A percentile compares a stretch with the other conserved stretches of the same genome.
Conservation (phyloP, 2,113 vertebrate species). For the Otis tarda region DNA sequence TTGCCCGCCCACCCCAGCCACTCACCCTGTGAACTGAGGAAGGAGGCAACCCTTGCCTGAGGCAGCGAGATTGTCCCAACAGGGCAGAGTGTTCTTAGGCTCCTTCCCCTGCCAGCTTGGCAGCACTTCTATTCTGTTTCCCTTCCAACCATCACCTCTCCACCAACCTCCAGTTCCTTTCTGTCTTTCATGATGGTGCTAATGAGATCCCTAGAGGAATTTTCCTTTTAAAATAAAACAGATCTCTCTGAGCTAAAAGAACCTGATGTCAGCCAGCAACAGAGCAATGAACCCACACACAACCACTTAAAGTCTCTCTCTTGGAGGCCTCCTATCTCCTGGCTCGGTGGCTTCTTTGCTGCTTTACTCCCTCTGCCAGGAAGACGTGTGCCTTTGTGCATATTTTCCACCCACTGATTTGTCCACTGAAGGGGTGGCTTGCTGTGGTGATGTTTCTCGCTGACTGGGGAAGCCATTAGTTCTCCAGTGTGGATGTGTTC, state of each 20-base stretch:
- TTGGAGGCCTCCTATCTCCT: neutral
- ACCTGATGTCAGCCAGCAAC: neutral
- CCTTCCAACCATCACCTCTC: neutral
- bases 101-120: neutral
- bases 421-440: neutral
- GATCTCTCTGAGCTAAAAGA: neutral
- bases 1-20: neutral
- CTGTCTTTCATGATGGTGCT: neutral
- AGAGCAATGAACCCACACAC: neutral
- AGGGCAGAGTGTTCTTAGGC: neutral
- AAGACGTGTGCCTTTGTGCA: neutral
- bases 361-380: neutral
- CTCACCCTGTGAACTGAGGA: neutral
- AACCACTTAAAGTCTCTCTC: neutral
- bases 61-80: neutral
- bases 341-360: neutral
- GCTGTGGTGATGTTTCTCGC: neutral
- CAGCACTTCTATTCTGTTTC: neutral
- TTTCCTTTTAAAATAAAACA: neutral
- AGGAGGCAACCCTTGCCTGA: neutral
- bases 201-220: slow-evolving; percentile 1
- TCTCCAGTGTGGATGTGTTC: neutral
- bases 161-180: neutral
- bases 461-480: neutral
- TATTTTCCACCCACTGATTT: neutral